Conservation (phyloP, 2,888 invertebrate genomes). For the Trissolcus japonicus region DNA sequence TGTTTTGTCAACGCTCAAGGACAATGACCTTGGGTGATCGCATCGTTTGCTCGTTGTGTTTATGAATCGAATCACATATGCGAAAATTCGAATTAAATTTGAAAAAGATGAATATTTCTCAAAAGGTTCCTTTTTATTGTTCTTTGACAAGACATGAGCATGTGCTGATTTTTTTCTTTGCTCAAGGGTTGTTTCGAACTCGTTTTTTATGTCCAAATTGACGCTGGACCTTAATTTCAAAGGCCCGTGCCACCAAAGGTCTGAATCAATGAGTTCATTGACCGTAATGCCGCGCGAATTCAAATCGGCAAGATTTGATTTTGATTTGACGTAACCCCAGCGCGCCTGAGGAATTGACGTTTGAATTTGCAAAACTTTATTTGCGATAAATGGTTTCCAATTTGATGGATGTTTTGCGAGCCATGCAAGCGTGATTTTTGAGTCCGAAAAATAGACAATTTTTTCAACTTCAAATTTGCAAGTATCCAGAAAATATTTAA, state of each 20-base stretch:
- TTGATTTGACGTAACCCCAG: conserved; percentile 13
- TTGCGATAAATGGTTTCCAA: conserved; percentile 11
- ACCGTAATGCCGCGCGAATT: conserved; percentile 5
- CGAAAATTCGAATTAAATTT: not conserved
- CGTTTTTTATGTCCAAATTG: not conserved
- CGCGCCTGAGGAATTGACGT: not conserved
- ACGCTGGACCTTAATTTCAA: too few species aligned
- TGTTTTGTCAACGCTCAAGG: too few species aligned
- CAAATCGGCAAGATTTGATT: conserved; percentile 7
- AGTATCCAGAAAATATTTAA: too few species aligned
- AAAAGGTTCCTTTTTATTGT: not conserved
- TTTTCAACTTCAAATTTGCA: not conserved
- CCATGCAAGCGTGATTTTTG: conserved; percentile 13
- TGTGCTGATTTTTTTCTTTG: not conserved
- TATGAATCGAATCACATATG: too few species aligned
- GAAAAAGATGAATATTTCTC: conserved; percentile 3
- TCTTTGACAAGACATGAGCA: not conserved
- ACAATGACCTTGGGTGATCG: too few species aligned
- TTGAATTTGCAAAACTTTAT: conserved; percentile 6
- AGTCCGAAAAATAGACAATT: conserved; percentile 3
- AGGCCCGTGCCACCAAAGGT: not conserved
- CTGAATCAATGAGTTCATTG: not conserved
- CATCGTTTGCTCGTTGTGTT: too few species aligned
- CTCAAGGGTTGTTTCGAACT: not conserved
- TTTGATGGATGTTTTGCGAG: conserved; percentile 1